Conservation (phyloP, 2,113 vertebrate genomes). For the Tragelaphus buxtoni region DNA sequence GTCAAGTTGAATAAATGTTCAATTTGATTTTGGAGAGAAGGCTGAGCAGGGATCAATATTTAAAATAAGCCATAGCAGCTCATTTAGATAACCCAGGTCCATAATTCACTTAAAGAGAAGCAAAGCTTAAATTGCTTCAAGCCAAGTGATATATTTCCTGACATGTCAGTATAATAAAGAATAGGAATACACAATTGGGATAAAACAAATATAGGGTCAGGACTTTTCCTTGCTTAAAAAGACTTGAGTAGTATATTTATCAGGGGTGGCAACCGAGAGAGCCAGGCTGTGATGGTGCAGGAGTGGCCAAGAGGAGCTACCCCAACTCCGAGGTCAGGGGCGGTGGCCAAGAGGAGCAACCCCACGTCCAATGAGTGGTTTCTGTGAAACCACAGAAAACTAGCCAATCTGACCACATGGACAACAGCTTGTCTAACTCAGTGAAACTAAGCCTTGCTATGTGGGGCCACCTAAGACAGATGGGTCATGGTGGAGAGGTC, state of each 20-base stretch:
- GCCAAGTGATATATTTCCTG: neutral
- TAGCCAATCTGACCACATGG: too few relatives aligned
- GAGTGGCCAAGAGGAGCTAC: too few relatives aligned
- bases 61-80: neutral
- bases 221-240: neutral
- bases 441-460: too few relatives aligned
- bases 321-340: too few relatives aligned
- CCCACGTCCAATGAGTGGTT: accelerated
- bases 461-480: too few relatives aligned
- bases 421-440: too few relatives aligned
- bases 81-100: constrained; percentile 14
- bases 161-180: neutral
- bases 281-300: neutral
- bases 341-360: accelerated
- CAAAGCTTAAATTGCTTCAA: constrained; percentile 1
- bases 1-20: neutral
- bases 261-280: accelerated
- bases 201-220: neutral
- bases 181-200: neutral
- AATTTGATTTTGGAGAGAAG: constrained; percentile 8
- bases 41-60: neutral
- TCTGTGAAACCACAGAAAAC: too few relatives aligned
- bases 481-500: too few relatives aligned
- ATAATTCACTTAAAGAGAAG: constrained; percentile 33
- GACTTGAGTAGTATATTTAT: neutral